These are phyloP conservation scores for Oscarella lobularis DNA, from an alignment of 37 sponge, comb jelly and placozoan species.

Conservation along the genomic window DNA sequence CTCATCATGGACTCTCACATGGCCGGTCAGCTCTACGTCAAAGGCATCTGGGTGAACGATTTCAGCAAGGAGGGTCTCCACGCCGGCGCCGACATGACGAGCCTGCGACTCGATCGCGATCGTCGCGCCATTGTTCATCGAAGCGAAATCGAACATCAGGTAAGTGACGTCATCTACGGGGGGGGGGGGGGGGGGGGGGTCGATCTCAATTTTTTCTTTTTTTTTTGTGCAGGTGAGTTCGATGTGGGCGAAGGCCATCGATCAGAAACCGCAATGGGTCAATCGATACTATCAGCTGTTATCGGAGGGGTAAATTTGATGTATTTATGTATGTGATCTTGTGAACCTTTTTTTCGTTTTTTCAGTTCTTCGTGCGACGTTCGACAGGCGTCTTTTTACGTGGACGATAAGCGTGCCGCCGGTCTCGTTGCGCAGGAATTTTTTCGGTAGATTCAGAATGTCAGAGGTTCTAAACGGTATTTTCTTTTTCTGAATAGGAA, in stretches of 20 bases:
- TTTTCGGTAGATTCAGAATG: constrained; percentile 9
- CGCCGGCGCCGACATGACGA: constrained; percentile 21
- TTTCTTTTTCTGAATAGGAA: constrained; percentile 4
- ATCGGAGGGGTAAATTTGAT: constrained; percentile 11
- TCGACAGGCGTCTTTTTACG: constrained; percentile 20
- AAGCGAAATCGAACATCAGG: constrained; percentile 24
- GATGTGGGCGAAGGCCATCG: constrained; percentile 31
- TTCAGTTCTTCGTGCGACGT: constrained; percentile 17
- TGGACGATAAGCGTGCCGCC: constrained; percentile 18
- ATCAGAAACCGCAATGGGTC: constrained; percentile 12
- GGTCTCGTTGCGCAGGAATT: constrained; percentile 2
- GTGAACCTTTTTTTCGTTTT: background rate
- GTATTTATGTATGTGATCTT: background rate
- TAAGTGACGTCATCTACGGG: background rate
- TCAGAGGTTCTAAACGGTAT: no score
- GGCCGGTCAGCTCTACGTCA: constrained; percentile 31
- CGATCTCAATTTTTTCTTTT: no score
- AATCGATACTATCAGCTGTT: constrained; percentile 24
- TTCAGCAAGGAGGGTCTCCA: constrained; percentile 11
- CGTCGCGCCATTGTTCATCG: constrained; percentile 24
- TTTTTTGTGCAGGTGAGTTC: constrained; percentile 13
- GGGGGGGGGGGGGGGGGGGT: background rate
- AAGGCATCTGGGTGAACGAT: constrained; percentile 29
- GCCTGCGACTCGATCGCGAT: constrained; percentile 33
- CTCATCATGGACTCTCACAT: constrained; percentile 19